Conservation (phyloP, 2,888 invertebrate species). For the Incurvaria masculella region DNA sequence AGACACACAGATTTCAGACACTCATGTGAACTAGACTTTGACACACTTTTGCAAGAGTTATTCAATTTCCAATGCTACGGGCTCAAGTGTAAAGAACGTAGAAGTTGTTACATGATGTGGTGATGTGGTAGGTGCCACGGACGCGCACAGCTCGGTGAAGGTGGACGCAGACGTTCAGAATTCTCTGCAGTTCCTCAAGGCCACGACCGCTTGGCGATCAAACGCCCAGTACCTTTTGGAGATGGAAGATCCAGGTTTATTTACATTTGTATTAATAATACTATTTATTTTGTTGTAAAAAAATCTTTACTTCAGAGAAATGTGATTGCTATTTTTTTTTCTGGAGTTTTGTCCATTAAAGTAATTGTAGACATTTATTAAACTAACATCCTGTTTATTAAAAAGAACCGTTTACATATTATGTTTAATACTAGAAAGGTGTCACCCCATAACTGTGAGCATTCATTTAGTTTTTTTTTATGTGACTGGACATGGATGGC, state of each 20-base stretch:
- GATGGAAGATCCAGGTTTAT: constrained; percentile 24
- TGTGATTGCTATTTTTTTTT: constrained; percentile 14
- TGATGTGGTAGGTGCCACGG: constrained; percentile 24
- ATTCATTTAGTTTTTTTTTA: too few relatives aligned
- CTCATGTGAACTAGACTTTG: too few relatives aligned
- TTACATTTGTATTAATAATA: constrained; percentile 4
- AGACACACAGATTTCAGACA: too few relatives aligned
- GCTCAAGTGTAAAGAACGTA: too few relatives aligned
- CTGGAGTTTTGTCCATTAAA: not conserved
- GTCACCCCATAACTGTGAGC: too few relatives aligned
- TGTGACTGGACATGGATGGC: too few relatives aligned
- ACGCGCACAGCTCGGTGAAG: constrained; percentile 28
- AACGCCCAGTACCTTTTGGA: constrained; percentile 46
- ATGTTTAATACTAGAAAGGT: too few relatives aligned
- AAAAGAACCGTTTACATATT: not conserved
- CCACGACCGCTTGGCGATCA: constrained; percentile 40
- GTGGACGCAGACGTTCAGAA: constrained; percentile 42
- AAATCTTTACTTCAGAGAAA: constrained; percentile 8
- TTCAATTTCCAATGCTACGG: too few relatives aligned
- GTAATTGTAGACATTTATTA: constrained; percentile 1
- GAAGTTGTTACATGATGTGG: too few relatives aligned
- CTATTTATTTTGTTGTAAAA: not conserved
- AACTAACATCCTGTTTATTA: not conserved
- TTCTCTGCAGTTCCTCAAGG: constrained; percentile 39
- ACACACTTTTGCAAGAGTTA: too few relatives aligned